These are phyloP conservation scores for Chanos chanos DNA, from an alignment of 2,797 vertebrate species.

Conservation along the genomic window DNA sequence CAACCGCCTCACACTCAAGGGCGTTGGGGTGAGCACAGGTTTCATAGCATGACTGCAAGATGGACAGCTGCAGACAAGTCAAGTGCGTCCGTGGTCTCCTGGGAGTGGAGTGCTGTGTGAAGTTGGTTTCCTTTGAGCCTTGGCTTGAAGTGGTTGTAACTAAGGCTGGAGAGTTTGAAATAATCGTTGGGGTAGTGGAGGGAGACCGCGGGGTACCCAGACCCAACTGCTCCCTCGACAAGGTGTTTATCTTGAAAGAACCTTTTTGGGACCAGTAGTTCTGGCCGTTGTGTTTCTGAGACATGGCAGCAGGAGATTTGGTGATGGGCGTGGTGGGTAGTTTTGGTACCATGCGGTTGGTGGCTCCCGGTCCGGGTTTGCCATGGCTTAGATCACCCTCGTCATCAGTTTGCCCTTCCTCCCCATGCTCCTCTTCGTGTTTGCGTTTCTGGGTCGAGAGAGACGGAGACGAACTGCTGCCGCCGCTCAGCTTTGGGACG, in stretches of 20 bases:
- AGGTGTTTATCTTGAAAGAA: constrained; percentile 76
- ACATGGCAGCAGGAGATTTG: constrained; percentile 52
- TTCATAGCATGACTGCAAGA: constrained; percentile 90
- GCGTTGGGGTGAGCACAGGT: constrained; percentile 89
- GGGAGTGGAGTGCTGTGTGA: constrained; percentile 73
- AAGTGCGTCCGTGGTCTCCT: constrained; percentile 88
- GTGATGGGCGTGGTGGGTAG: constrained; percentile 64
- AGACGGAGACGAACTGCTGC: constrained; percentile 58
- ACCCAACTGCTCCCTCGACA: constrained; percentile 81
- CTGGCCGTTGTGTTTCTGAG: constrained; percentile 75
- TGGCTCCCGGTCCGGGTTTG: constrained; percentile 51
- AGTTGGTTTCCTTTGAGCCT: constrained; percentile 70
- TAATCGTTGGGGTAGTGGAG: constrained; percentile 64
- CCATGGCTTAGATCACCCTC: constrained; percentile 56
- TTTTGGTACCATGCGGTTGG: constrained; percentile 73
- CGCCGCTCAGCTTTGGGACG: constrained; percentile 60
- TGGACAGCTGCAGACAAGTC: constrained; percentile 87
- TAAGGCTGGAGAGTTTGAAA: constrained; percentile 32
- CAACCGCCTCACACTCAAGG: constrained; percentile 86
- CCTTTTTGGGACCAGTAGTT: constrained; percentile 74
- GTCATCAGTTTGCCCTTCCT: constrained; percentile 66
- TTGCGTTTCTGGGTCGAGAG: constrained; percentile 59
- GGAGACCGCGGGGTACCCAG: constrained; percentile 71
- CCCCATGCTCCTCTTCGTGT: constrained; percentile 66
- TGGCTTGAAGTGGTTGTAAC: constrained; percentile 40